These are phyloP conservation scores for Lycia hirtaria DNA, from an alignment of 2,888 invertebrate genomes.

Conservation along the genomic window DNA sequence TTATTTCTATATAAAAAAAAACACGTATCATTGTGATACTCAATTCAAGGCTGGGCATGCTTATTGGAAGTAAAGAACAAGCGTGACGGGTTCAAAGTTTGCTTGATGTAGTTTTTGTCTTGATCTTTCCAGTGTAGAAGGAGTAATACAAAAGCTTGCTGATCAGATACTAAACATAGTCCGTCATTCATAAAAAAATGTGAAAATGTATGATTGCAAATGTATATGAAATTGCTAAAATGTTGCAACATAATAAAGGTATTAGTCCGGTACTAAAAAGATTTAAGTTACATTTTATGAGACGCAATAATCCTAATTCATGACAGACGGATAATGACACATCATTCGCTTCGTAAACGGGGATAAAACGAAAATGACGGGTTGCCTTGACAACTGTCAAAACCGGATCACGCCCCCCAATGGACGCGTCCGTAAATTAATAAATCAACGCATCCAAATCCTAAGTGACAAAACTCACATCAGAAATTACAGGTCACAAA, in stretches of 20 bases:
- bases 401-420: conserved; percentile 68
- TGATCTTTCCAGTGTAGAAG: too few relatives aligned
- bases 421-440: conserved; percentile 66
- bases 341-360: conserved; percentile 41
- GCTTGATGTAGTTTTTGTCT: too few relatives aligned
- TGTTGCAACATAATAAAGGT: too few relatives aligned
- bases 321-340: conserved; percentile 45
- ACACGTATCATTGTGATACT: too few relatives aligned
- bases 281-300: conserved; percentile 10
- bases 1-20: too few relatives aligned
- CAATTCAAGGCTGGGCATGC: too few relatives aligned
- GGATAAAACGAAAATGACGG: conserved; percentile 61
- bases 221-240: too few relatives aligned
- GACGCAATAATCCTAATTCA: conserved; percentile 40
- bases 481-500: conserved; percentile 83
- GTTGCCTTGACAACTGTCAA: conserved; percentile 70
- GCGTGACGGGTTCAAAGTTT: too few relatives aligned
- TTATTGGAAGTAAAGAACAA: too few relatives aligned
- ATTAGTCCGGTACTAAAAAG: conserved; percentile 1
- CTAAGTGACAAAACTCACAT: conserved; percentile 82
- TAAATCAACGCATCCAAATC: conserved; percentile 72
- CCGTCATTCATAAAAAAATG: neutral
- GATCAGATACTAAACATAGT: too few relatives aligned
- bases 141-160: too few relatives aligned
- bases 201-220: neutral